Conservation (phyloP, 2,797 vertebrate genomes). For the Aulostomus chinensis region DNA sequence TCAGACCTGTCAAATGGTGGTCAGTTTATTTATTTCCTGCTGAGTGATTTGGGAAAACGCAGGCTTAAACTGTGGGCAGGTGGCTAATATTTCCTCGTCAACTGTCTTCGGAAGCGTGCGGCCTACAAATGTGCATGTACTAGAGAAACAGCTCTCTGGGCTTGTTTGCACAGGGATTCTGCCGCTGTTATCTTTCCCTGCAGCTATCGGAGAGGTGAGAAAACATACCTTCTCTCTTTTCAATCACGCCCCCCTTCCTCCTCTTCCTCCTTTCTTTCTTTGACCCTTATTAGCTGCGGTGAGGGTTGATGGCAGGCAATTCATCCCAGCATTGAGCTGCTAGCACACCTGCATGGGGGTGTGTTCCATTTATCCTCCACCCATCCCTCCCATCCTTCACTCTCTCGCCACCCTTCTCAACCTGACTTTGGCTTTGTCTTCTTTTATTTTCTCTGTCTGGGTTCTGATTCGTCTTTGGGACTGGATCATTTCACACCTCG, state of each 20-base stretch:
- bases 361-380: slow-evolving; percentile 33
- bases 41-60: slow-evolving; percentile 65
- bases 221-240: slow-evolving; percentile 56
- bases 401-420: slow-evolving; percentile 18
- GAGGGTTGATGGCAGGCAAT: slow-evolving; percentile 65
- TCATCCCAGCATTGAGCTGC: slow-evolving; percentile 41
- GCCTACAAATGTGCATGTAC: slow-evolving; percentile 17
- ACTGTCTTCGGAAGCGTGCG: slow-evolving; percentile 31
- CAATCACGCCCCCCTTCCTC: slow-evolving; percentile 17
- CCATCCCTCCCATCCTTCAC: slow-evolving; percentile 31
- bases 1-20: slow-evolving; percentile 44
- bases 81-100: slow-evolving; percentile 55
- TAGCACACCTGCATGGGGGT: slow-evolving; percentile 71
- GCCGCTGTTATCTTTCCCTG: slow-evolving; percentile 72
- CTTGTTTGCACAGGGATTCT: slow-evolving; percentile 77
- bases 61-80: slow-evolving; percentile 59
- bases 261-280: slow-evolving; percentile 46
- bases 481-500: slow-evolving; percentile 81
- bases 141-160: slow-evolving; percentile 38
- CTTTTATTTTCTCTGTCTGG: slow-evolving; percentile 26
- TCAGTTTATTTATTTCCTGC: slow-evolving; percentile 53
- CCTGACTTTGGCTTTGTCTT: slow-evolving; percentile 18
- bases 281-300: slow-evolving; percentile 68
- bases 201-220: slow-evolving; percentile 68
- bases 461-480: slow-evolving; percentile 67